Evolutionary conservation across 1,140 invertebrate species (phyloP), one percentile per base, ranked within the genome.

Genomic region (Nylanderia fulva): DNA sequence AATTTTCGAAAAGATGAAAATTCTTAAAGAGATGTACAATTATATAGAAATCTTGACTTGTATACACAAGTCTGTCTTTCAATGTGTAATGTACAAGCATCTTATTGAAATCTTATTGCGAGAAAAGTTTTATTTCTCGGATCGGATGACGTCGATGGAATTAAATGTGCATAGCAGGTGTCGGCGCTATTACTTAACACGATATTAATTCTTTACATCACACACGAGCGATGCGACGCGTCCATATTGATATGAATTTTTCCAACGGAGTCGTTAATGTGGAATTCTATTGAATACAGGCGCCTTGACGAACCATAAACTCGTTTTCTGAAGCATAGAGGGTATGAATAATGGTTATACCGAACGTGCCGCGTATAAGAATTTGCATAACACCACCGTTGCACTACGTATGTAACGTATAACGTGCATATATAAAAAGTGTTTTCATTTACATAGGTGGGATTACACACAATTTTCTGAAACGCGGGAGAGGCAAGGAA

Each of bases 301-400:
- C 52, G 36, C 36, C 77, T 82, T 82, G 66, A 82, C 52, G 58
- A 72, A 82, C 7, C 36, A 13, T 21, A 27, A 72, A 72, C 27
- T 72, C n/a, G 36, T 71, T 82, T 58, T 58, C 52, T 24, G 36
- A 54, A 24, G 7, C 66, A 18, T 18, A 24, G 64, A 13, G 52
- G 13, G 4, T 42, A 33, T 72, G 66, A 82, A 56, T 42, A 71
- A 58, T 58, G 39, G 36, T 80, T 48, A n/a, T n/a, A 56, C 33
- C 52, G 52, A 39, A 80, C 64, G 66, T 72, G 66, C 24, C 66
- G 52, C 24, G 36, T 72, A 8, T 82, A 60, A 13, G 52, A 82
- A 82, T 82, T 82, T 82, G 77, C 77, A 80, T 80, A 80, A 52
- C 52, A 58, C 33, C 27, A n/a, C 63, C 21, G 45, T 79, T 79